Percentiles rank a stretch among this genome's conserved stretches.
These are phyloP conservation scores for Tribolium castaneum DNA, from an alignment of 1,140 invertebrate genomes.

Conservation along the genomic window DNA sequence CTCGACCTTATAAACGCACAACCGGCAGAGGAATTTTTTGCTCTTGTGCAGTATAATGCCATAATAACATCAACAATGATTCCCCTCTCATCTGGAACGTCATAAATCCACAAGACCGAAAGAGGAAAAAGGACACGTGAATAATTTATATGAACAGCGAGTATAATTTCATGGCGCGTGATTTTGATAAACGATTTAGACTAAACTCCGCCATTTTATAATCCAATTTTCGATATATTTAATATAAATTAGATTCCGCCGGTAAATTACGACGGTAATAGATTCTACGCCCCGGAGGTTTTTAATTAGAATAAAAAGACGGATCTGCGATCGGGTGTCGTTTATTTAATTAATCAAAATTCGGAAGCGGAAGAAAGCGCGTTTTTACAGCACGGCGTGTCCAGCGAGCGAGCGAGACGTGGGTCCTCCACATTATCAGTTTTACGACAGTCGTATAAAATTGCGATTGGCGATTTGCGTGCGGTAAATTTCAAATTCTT, in stretches of 20 bases:
- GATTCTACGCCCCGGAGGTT: slow-evolving; percentile 34
- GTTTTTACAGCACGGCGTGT: slow-evolving; percentile 21
- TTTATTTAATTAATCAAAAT: slow-evolving; percentile 44
- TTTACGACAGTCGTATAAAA: slow-evolving; percentile 21
- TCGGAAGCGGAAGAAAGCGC: background rate
- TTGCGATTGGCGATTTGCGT: slow-evolving; percentile 36
- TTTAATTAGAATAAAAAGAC: slow-evolving; percentile 39
- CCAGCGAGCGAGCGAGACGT: background rate
- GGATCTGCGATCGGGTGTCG: background rate
- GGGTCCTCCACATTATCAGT: slow-evolving; percentile 1
- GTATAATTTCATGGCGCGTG: slow-evolving; percentile 47
- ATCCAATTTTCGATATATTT: slow-evolving; percentile 49
- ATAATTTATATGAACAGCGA: slow-evolving; percentile 41
- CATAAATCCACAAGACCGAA: slow-evolving; percentile 30
- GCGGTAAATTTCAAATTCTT: slow-evolving; percentile 22
- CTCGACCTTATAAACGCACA: slow-evolving; percentile 20
- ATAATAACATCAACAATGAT: slow-evolving; percentile 36
- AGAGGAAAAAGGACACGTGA: slow-evolving; percentile 41
- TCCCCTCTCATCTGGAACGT: slow-evolving; percentile 33
- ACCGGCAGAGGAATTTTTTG: slow-evolving; percentile 1
- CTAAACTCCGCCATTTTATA: slow-evolving; percentile 45
- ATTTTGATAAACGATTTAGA: slow-evolving; percentile 47
- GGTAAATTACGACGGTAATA: slow-evolving; percentile 40
- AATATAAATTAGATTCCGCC: slow-evolving; percentile 44
- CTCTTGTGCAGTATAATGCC: background rate